Conservation (phyloP, 2,888 invertebrate species). For the Cybosia mesomella region DNA sequence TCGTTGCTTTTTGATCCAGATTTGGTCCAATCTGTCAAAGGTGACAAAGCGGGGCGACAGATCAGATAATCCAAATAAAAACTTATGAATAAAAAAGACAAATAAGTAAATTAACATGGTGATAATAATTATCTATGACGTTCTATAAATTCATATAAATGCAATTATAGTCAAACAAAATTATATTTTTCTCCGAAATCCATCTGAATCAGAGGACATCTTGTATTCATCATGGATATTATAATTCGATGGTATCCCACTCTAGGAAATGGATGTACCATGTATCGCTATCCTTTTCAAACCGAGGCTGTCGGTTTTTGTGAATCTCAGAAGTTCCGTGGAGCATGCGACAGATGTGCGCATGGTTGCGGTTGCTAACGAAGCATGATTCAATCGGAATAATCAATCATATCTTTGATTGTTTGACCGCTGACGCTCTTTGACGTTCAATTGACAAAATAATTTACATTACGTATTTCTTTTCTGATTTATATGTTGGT, state of each 20-base stretch:
- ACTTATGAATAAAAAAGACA: constrained; percentile 13
- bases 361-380: constrained; percentile 83
- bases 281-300: constrained; percentile 68
- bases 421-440: constrained; percentile 75
- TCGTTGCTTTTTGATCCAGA: too few species aligned
- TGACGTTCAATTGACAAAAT: constrained; percentile 55
- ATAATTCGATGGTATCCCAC: constrained; percentile 64
- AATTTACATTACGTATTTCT: constrained; percentile 35
- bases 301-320: constrained; percentile 77
- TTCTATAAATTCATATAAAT: constrained; percentile 57
- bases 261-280: constrained; percentile 50
- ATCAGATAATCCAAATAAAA: too few species aligned
- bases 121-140: constrained; percentile 22
- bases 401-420: constrained; percentile 85
- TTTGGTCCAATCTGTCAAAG: too few species aligned
- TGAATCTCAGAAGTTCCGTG: constrained; percentile 80
- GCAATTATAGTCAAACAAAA: constrained; percentile 55
- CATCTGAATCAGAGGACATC: constrained; percentile 69
- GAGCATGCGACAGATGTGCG: constrained; percentile 85
- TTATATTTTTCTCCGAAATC: constrained; percentile 61
- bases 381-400: constrained; percentile 82
- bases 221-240: constrained; percentile 67
- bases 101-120: constrained; percentile 28
- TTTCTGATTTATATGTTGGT: constrained; percentile 18
- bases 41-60: too few species aligned